phyloP scores from a whole-genome alignment of 2,113 vertebrate species.

The Alexandromys fortis region DNA sequence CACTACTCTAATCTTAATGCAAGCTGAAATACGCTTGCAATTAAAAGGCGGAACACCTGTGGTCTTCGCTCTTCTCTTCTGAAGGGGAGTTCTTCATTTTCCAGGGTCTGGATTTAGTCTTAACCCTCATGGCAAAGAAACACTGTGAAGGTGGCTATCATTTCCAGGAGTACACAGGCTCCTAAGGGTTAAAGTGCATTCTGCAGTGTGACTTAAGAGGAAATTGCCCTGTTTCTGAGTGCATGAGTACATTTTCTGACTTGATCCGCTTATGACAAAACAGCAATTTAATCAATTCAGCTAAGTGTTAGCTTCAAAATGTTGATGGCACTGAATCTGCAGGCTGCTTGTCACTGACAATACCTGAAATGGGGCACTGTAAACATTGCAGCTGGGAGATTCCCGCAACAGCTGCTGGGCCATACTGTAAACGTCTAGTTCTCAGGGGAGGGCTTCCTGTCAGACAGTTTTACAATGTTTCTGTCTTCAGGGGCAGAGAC shows the following conservation, averaged over 20 bases:
- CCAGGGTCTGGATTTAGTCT: neutral
- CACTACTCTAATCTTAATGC: neutral
- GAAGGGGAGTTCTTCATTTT: neutral
- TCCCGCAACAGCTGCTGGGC: slow-evolving; percentile 38
- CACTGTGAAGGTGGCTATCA: neutral
- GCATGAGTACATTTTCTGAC: neutral
- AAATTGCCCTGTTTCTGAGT: neutral
- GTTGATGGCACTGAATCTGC: slow-evolving; percentile 36
- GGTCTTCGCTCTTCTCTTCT: neutral
- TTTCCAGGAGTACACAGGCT: neutral
- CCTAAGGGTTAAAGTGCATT: neutral
- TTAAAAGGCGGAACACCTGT: neutral
- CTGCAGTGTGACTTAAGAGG: neutral
- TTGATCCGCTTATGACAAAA: slow-evolving; percentile 51
- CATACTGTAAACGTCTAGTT: slow-evolving; percentile 5
- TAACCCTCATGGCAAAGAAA: neutral
- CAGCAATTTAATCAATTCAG: slow-evolving; percentile 64
- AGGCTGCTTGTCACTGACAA: neutral
- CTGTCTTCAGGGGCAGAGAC: slow-evolving; percentile 22
- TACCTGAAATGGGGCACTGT: slow-evolving; percentile 53
- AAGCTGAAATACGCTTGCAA: neutral
- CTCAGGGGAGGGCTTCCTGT: slow-evolving; percentile 34
- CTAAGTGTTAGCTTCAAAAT: slow-evolving; percentile 58
- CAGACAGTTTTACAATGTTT: slow-evolving; percentile 54
- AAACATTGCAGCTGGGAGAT: slow-evolving; percentile 52